These are phyloP conservation scores for Gopherus flavomarginatus DNA, from an alignment of 2,113 vertebrate species.

Conservation along the genomic window DNA sequence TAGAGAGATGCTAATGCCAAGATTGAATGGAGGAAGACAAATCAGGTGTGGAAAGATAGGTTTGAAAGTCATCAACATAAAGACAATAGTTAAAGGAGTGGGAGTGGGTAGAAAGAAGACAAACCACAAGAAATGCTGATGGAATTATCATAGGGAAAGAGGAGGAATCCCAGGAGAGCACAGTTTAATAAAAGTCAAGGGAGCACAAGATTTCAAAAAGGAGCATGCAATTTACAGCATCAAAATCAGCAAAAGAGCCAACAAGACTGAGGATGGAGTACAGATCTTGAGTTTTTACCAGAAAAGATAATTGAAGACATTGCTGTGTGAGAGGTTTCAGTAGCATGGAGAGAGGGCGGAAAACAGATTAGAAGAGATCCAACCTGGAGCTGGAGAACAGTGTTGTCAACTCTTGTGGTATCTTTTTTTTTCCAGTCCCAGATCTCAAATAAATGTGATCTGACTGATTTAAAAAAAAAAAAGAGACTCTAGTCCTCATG, in stretches of 20 bases:
- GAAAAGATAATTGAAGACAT: background rate
- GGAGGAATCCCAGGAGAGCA: background rate
- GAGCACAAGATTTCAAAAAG: background rate
- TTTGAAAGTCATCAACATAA: background rate
- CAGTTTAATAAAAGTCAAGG: background rate
- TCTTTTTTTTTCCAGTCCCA: too few relatives aligned
- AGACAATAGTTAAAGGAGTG: background rate
- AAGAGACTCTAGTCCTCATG: background rate
- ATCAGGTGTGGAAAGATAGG: background rate
- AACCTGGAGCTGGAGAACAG: background rate
- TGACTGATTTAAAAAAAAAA: background rate
- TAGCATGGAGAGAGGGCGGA: background rate
- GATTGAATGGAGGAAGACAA: background rate
- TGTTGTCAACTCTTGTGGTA: background rate
- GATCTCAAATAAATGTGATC: too few relatives aligned
- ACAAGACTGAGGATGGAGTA: background rate
- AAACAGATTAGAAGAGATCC: background rate
- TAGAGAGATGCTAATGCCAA: background rate
- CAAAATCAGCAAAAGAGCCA: background rate
- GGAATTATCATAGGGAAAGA: background rate
- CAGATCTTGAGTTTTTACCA: background rate
- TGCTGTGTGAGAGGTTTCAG: background rate
- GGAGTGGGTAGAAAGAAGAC: background rate
- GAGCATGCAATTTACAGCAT: background rate
- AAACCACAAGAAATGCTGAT: background rate